Conservation (phyloP, 1,140 invertebrate genomes). For the Drosophila bocqueti region DNA sequence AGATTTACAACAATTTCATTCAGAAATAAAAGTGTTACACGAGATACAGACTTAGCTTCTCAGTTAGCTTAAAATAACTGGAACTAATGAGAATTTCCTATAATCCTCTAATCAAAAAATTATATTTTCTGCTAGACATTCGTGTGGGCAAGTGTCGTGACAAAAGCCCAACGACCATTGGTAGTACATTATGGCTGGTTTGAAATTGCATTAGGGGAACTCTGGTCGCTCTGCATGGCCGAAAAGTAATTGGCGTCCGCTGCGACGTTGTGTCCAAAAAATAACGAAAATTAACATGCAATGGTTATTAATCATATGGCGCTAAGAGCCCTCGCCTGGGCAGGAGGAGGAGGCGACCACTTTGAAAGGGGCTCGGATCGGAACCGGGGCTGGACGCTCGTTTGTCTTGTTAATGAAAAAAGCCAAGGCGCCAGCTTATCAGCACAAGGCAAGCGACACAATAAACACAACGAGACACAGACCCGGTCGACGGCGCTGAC, state of each 20-base stretch:
- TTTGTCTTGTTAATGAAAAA: conserved; percentile 84
- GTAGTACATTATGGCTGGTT: conserved; percentile 21
- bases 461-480: conserved; percentile 54
- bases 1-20: background rate
- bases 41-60: background rate
- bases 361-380: conserved; percentile 30
- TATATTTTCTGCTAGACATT: background rate
- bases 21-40: background rate
- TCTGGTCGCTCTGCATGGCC: conserved; percentile 10
- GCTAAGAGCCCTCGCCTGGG: conserved; percentile 32
- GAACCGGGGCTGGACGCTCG: conserved; percentile 49
- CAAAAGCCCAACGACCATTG: conserved; percentile 17
- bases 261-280: conserved; percentile 55
- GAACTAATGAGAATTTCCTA: background rate
- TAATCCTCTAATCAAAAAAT: background rate
- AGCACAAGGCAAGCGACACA: conserved; percentile 75
- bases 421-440: conserved; percentile 85
- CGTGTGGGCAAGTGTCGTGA: conserved; percentile 38
- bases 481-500: conserved; percentile 13
- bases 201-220: conserved; percentile 39
- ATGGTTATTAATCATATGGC: conserved; percentile 80
- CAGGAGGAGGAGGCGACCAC: conserved; percentile 13
- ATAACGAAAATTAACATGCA: conserved; percentile 68
- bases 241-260: conserved; percentile 74
- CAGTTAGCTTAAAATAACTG: background rate